Evolutionary conservation across 2,888 invertebrate species (phyloP), one percentile per base, ranked within the genome.

Genomic region (Temnothorax ravouxi): DNA sequence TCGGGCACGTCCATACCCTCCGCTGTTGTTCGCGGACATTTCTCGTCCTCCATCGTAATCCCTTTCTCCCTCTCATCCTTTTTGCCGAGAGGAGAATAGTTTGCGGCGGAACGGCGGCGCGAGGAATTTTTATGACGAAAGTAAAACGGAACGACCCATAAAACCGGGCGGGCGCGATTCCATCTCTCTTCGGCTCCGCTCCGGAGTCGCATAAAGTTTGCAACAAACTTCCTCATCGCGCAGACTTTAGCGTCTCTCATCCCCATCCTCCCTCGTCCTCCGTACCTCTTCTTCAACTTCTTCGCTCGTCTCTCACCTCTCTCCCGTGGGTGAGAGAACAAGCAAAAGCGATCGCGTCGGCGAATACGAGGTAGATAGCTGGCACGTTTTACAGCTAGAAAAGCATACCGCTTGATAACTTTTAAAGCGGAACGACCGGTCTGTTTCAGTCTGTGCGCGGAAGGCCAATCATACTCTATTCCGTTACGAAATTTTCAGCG

Each of bases 81-180:
- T 34, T 44, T 44, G 62, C 44, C 47, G 84, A 74, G 80, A 52
- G 47, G 41, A 56, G 81, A 82, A 77, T 85, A 81, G 84, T 82
- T 83, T 64, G 75, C 83, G 83, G 85, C 54, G 56, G 59, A 83
- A 82, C 84, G 88, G 64, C 66, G 86, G 84, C 81, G 87, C 84
- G 87, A 84, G 89, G 87, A 91, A 91, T 92, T 92, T 92, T 92
- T 92, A 92, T 90, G 92, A 90, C 87, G 86, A 89, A 91, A 89
- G 91, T 92, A 92, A 92, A 92, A 91, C 91, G 91, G 88, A 91
- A 92, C 90, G 91, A 85, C 83, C 91, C 90, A 91, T 92, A 92
- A 92, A 92, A 91, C 90, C 81, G 82, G 41, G 62, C 84, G 71
- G 69, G 54, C 79, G 67, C 74, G 84, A 84, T 84, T 84, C 74